Percentiles rank a stretch among this genome's conserved stretches.
Conservation (phyloP, 2,888 invertebrate species). For the Neoitamus cyanurus region DNA sequence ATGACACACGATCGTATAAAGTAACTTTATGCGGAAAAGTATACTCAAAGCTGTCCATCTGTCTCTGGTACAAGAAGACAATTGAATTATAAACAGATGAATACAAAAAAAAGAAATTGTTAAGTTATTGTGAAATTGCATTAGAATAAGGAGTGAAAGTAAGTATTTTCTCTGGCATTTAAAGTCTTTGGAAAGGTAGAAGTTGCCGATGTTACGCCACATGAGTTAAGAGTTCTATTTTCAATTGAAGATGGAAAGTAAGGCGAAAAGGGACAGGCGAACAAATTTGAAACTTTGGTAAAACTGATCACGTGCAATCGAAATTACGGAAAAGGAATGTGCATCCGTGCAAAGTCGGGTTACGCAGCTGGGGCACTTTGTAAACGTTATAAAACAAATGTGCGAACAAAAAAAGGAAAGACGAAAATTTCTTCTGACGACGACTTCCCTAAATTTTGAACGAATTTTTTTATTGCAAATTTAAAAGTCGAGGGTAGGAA, state of each 20-base stretch:
- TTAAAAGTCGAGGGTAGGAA: background rate
- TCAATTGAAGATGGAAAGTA: background rate
- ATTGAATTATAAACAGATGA: no score
- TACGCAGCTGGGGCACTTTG: background rate
- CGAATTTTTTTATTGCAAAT: background rate
- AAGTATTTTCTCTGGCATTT: no score
- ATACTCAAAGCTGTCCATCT: no score
- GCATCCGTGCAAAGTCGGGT: background rate
- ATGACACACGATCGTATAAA: no score
- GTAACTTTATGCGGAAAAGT: no score
- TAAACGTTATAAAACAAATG: background rate
- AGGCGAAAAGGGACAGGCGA: background rate
- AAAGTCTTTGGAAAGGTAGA: no score
- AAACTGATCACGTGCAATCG: background rate
- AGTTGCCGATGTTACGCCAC: no score
- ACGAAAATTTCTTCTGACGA: background rate
- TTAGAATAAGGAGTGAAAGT: no score
- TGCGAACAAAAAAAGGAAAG: background rate
- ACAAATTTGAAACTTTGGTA: background rate
- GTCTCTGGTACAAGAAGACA: no score
- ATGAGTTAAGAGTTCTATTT: no score
- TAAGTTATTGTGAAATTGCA: no score
- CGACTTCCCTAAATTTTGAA: background rate
- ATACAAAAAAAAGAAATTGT: no score
- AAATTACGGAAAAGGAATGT: background rate